Evolutionary conservation across 2,888 invertebrate species (phyloP), one percentile per base, ranked within the genome.

Genomic region (Lumbricus terrestris): DNA sequence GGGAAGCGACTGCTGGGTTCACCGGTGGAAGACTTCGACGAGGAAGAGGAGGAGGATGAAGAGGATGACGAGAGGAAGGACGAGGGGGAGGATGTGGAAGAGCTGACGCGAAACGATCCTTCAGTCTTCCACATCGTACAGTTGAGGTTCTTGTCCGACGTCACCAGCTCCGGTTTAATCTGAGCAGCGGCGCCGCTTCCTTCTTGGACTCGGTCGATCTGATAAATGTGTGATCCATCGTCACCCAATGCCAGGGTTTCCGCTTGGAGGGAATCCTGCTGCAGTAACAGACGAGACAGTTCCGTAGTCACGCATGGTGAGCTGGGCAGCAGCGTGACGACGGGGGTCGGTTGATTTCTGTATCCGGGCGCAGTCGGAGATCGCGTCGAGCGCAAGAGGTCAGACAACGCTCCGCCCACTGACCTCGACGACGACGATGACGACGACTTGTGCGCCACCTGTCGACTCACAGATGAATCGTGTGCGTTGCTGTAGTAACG

Each of bases 101-200:
- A 34, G 18, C 18, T 35, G 34, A 16, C 18, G 35, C 35, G 85
- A 23, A 37, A 85, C 23, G 13, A 18, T 37, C 37, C 85, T 85
- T 37, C 85, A 18, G 5, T 34, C 18, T 85, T 85, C 85, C 85
- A 85, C 35, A 85, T 85, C 35, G 34, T 85, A 23, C 85, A 34
- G 85, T 85, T 85, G 35, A 85, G 85, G 85, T 34, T 85, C 37
- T 85, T 85, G 85, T 85, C 85, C 85, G 35, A 35, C 20, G 85
- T 85, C 85, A 85, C 35, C 15, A 85, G n/a, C 13, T 34, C 35
- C 85, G 18, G 0, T 34, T 35, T 34, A 2, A 11, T 37, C 18
- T 85, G n/a, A 18, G 85, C n/a, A n/a, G n/a, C n/a, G n/a, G n/a
- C 18, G 18, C 37, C 34, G 35, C 34, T 35, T 16, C 37, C 23